Percentiles rank a stretch among this genome's conserved stretches.
These are phyloP conservation scores for Chamaetylas fuelleborni DNA, from an alignment of 2,113 vertebrate species.

Conservation along the genomic window DNA sequence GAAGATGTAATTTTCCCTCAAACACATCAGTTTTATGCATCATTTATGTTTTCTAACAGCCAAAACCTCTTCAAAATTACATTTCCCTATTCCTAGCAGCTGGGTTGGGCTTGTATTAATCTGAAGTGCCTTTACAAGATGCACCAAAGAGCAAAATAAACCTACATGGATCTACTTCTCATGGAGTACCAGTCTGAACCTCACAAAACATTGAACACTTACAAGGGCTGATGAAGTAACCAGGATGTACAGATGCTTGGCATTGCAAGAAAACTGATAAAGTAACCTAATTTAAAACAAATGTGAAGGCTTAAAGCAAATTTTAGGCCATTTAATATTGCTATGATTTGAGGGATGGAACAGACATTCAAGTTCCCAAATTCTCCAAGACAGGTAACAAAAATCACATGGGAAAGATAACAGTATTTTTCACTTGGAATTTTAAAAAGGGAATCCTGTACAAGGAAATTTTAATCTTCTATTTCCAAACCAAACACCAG, in stretches of 20 bases:
- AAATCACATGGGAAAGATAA: fast-evolving
- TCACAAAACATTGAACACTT: not conserved
- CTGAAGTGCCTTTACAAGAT: not conserved
- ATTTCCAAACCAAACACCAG: not conserved
- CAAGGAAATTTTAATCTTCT: not conserved
- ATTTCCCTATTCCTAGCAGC: not conserved
- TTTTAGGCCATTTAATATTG: not conserved
- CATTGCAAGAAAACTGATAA: not conserved
- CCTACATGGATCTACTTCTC: not conserved
- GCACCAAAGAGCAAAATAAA: not conserved
- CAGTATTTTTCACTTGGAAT: not conserved
- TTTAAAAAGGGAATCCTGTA: not conserved
- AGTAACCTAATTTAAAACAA: not conserved
- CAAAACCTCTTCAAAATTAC: not conserved
- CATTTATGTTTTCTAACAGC: not conserved
- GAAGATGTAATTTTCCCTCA: not conserved
- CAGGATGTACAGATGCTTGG: not conserved
- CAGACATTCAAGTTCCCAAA: not conserved
- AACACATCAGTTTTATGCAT: not conserved
- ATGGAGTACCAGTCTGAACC: not conserved
- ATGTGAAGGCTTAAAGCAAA: not conserved
- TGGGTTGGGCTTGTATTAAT: not conserved
- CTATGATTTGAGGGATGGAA: not conserved
- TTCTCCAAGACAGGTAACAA: not conserved
- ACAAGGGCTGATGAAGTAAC: not conserved